Percentiles rank a stretch among this genome's conserved stretches.
These are phyloP conservation scores for Brotula barbata DNA, from an alignment of 2,797 vertebrate species.

Conservation along the genomic window DNA sequence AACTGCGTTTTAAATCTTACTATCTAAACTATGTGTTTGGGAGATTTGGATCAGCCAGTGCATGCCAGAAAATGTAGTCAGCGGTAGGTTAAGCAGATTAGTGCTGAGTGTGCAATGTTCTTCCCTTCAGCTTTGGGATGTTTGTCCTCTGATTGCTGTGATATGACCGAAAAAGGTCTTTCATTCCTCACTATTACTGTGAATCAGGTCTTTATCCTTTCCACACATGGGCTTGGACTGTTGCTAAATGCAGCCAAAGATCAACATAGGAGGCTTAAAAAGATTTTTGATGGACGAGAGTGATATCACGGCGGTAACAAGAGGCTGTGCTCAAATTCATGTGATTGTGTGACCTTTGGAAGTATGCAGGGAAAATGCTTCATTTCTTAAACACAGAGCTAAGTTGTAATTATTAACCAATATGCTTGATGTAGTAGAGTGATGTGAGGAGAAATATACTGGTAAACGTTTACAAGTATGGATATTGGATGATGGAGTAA, in stretches of 20 bases:
- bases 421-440: slow-evolving; percentile 3
- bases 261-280: slow-evolving; percentile 34
- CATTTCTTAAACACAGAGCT: background rate
- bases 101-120: slow-evolving; percentile 57
- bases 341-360: slow-evolving; percentile 14
- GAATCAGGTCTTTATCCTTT: slow-evolving; percentile 62
- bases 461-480: slow-evolving; percentile 45
- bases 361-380: background rate
- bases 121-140: slow-evolving; percentile 58
- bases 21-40: slow-evolving; percentile 47
- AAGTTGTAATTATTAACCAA: slow-evolving; percentile 50
- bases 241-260: slow-evolving; percentile 62
- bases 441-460: slow-evolving; percentile 12
- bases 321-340: background rate
- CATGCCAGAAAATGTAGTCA: slow-evolving; percentile 38
- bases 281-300: slow-evolving; percentile 17
- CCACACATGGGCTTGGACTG: slow-evolving; percentile 45
- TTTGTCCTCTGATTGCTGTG: slow-evolving; percentile 58
- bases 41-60: slow-evolving; percentile 15
- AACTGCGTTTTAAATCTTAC: slow-evolving; percentile 29
- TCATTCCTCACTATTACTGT: slow-evolving; percentile 58
- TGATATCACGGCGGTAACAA: background rate
- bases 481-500: slow-evolving; percentile 16
- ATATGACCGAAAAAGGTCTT: slow-evolving; percentile 82
- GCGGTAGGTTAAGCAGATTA: slow-evolving; percentile 50